Base-by-base conservation (phyloP, 1,140 invertebrate species). In the Dreissena polymorpha region DNA sequence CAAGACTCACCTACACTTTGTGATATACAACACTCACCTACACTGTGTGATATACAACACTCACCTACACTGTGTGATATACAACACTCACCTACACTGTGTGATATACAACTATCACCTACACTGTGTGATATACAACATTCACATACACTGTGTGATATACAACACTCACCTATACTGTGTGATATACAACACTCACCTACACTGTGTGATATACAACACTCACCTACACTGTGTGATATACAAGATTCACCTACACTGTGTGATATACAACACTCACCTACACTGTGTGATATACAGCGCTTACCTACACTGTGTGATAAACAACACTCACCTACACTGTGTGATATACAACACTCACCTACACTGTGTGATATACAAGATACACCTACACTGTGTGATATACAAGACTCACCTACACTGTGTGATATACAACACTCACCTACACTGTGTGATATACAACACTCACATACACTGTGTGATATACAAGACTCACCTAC, bases 31-130 rank as follows among this genome's bases (percentile, higher is more conserved):
- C 3, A 2, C 39, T 39, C 39, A 39, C 39, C 39, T 39, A 39
- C 39, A 39, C 39, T 8, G 39, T 2, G 3, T 5, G 23, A 2
- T 5, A 2, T 23, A 63, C 7, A 39, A 39, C 18, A 1, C 10
- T 10, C 67, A 67, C 79, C 71, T 67, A 73, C 55, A 55, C 65
- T 64, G n/a, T n/a, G n/a, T n/a, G n/a, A n/a, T n/a, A n/a, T 39
- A 39, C 39, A 39, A 39, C 3, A 2, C 39, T 39, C 39, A 39
- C 39, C 39, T 39, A 39, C 39, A 39, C 39, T 8, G 39, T 2
- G 3, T 5, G 23, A 2, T 5, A 2, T 23, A 63, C 7, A 39
- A 39, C 18, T 6, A 0, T 10, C 67, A 67, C 79, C 71, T 67
- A 73, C 55, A 55, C 65, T 64, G n/a, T n/a, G n/a, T n/a, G n/a